phyloP scores from a whole-genome alignment of 2,888 invertebrate genomes.

The Drosophila suboccidentalis region DNA sequence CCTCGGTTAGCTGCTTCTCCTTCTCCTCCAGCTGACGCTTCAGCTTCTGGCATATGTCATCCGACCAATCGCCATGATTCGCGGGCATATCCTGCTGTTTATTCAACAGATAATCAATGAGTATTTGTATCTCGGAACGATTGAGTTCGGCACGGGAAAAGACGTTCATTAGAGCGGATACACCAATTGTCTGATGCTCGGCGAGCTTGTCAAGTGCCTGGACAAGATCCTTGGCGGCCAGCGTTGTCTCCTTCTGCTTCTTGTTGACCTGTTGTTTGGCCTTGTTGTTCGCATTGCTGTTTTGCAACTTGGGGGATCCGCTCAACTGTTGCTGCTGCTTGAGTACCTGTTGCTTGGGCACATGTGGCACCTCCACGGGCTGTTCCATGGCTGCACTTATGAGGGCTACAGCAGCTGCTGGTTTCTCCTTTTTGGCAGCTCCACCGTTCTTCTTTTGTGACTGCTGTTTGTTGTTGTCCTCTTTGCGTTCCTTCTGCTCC shows the following conservation, averaged over 20 bases:
- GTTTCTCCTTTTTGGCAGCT: constrained; percentile 69
- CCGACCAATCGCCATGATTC: constrained; percentile 93
- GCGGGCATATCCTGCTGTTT: constrained; percentile 93
- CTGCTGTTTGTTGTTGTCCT: constrained; percentile 67
- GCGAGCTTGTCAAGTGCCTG: constrained; percentile 87
- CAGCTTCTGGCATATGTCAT: constrained; percentile 94
- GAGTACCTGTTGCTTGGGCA: constrained; percentile 74
- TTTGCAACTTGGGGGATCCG: constrained; percentile 83
- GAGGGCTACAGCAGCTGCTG: constrained; percentile 24
- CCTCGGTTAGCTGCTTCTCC: constrained; percentile 91
- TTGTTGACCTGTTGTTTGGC: constrained; percentile 63
- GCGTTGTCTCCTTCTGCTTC: constrained; percentile 85
- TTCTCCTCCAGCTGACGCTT: constrained; percentile 96
- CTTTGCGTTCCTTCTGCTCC: constrained; percentile 73
- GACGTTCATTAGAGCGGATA: constrained; percentile 90
- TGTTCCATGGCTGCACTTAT: constrained; percentile 52
- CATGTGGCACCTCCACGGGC: constrained; percentile 59
- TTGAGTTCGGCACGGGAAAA: constrained; percentile 93
- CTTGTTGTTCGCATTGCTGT: constrained; percentile 74
- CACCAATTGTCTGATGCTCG: constrained; percentile 90
- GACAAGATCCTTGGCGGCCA: constrained; percentile 77
- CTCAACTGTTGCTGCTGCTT: constrained; percentile 73
- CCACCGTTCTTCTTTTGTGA: constrained; percentile 59
- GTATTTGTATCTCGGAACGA: constrained; percentile 94
- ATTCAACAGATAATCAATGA: constrained; percentile 95